Percentiles rank a stretch among this genome's conserved stretches.
Evolutionary conservation across 2,797 vertebrate species (phyloP).

Genomic region (Knipowitschia caucasica): DNA sequence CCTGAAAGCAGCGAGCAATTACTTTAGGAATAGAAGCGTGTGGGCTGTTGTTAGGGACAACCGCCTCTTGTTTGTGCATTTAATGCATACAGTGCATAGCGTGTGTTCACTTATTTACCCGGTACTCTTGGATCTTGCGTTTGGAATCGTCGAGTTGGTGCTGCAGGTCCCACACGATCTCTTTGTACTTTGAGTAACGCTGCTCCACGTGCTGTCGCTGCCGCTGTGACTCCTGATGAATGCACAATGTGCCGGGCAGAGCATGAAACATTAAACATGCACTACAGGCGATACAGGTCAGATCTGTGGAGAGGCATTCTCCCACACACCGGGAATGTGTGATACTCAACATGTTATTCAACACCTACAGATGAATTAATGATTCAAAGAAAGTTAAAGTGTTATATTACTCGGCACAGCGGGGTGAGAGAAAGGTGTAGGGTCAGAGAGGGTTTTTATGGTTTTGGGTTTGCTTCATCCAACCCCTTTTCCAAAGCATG

Average conservation of each 20-base stretch:
- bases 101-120: constrained; percentile 61
- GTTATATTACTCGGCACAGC: too few relatives aligned
- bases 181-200: constrained; percentile 81
- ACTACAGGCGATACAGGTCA: too few relatives aligned
- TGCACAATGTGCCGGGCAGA: not conserved
- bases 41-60: constrained; percentile 41
- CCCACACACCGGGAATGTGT: too few relatives aligned
- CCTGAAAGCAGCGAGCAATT: constrained; percentile 54
- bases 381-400: too few relatives aligned
- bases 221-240: constrained; percentile 75
- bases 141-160: constrained; percentile 83
- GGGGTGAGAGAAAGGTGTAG: too few relatives aligned
- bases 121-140: constrained; percentile 74
- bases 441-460: too few relatives aligned
- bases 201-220: constrained; percentile 78
- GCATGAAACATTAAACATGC: not conserved
- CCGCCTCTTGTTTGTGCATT: constrained; percentile 24
- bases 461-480: too few relatives aligned
- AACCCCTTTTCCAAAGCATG: too few relatives aligned
- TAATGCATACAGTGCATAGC: constrained; percentile 15
- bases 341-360: too few relatives aligned
- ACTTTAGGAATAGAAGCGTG: constrained; percentile 46
- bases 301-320: too few relatives aligned
- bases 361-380: too few relatives aligned
- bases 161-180: constrained; percentile 81